These are phyloP conservation scores for Phalloptychus januarius DNA, from an alignment of 2,797 vertebrate species.

Conservation along the genomic window DNA sequence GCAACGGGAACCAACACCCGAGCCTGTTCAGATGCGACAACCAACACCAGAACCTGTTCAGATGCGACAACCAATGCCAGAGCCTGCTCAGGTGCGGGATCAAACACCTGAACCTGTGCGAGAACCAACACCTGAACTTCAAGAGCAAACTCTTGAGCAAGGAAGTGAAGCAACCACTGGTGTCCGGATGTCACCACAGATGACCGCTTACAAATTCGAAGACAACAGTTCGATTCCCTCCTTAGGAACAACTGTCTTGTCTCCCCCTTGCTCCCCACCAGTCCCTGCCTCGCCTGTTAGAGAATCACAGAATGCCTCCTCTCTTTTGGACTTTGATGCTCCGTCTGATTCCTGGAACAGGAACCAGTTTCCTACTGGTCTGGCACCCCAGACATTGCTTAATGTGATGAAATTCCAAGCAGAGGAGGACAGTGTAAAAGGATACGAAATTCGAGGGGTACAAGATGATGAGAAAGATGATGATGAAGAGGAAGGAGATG, in stretches of 20 bases:
- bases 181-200: constrained; percentile 51
- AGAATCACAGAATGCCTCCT: constrained; percentile 54
- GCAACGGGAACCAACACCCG: background rate
- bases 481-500: constrained; percentile 38
- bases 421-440: constrained; percentile 44
- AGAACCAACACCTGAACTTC: background rate
- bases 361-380: constrained; percentile 25
- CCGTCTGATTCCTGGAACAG: constrained; percentile 60
- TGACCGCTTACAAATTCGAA: constrained; percentile 59
- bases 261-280: constrained; percentile 79
- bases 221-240: constrained; percentile 57
- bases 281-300: constrained; percentile 56
- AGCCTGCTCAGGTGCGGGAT: background rate
- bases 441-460: constrained; percentile 22
- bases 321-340: constrained; percentile 55
- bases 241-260: constrained; percentile 81
- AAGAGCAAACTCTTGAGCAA: constrained; percentile 22
- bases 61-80: background rate
- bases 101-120: constrained; percentile 17
- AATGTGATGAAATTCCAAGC: constrained; percentile 45
- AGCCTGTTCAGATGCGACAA: background rate
- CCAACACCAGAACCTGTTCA: background rate
- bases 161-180: constrained; percentile 22
- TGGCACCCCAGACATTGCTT: constrained; percentile 34
- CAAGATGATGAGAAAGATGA: constrained; percentile 15